Base-by-base conservation (phyloP, 2,888 invertebrate species). In the Mythimna pallens region DNA sequence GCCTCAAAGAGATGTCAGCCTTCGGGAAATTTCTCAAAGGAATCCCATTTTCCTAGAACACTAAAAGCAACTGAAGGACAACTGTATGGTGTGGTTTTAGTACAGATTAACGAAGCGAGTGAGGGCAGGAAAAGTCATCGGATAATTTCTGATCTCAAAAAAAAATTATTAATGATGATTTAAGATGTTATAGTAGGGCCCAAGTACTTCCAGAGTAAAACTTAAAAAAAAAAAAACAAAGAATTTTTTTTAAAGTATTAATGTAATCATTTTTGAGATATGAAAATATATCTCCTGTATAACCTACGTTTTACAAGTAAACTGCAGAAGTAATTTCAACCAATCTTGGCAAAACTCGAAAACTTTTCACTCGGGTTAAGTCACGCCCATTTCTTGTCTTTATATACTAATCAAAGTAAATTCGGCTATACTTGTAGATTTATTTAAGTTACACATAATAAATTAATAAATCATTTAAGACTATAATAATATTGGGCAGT, bases 371-470 rank as follows among this genome's bases (percentile, higher is more conserved):
- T 47, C 22, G 14, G 20, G n/a, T 12, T 17, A 20, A 6, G 20
- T 36, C 12, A 22, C 22, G n/a, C 76, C 57, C 43, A 58, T 43
- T 2, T 6, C n/a, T 64, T 40, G 10, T 47, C 3, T 30, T 25
- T 59, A 36, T 9, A 20, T 25, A 40, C 10, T 40, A 34, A 62
- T 12, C 14, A 14, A 62, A 57, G 9, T 30, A 12, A 63, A 5
- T 50, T 2, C 3, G 1, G 4, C 25, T 25, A 47, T 17, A 47
- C 17, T 47, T 6, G 0, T 17, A 47, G 14, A 10, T 12, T 63
- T 47, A 1, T 1, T 54, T 25, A 43, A 69, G 43, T n/a, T 63
- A 69, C 0, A 12, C 47, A 54, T 63, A 75, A 57, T 10, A 54
- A n/a, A 34, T 34, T 7, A 34, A 7, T 34, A 4, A 36, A 36